A percentile compares a stretch with the other conserved stretches of the same genome.
phyloP scores from a whole-genome alignment of 2,113 vertebrate species.

The Benitochromis conjunctus region DNA sequence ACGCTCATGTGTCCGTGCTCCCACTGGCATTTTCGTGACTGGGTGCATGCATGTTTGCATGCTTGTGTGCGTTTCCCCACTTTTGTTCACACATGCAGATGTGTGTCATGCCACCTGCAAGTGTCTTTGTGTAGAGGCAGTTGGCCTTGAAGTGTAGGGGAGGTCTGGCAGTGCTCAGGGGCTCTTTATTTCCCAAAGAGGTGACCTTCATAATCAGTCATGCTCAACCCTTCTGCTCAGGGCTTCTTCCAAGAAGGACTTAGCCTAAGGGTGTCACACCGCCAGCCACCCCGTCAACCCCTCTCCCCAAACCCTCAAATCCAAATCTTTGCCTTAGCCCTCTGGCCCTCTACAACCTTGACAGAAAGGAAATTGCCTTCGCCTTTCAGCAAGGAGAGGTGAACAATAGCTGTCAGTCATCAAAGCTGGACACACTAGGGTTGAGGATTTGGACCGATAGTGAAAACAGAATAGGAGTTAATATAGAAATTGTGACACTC shows the following conservation, averaged over 20 bases:
- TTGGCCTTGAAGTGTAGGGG: background rate
- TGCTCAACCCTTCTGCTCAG: conserved; percentile 26
- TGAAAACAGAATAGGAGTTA: background rate
- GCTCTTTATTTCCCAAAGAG: conserved; percentile 6
- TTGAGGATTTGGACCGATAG: background rate
- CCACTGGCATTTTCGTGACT: background rate
- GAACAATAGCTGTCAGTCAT: conserved; percentile 41
- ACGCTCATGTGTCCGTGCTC: background rate
- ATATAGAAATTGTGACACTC: background rate
- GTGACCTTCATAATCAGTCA: conserved; percentile 55
- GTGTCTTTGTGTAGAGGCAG: background rate
- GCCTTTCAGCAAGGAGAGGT: conserved; percentile 45
- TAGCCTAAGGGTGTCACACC: conserved; percentile 16
- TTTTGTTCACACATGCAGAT: background rate
- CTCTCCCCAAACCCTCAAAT: background rate
- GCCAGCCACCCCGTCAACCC: background rate
- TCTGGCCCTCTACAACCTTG: background rate
- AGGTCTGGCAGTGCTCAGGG: background rate
- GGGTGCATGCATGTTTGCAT: background rate
- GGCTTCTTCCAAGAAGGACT: conserved; percentile 42
- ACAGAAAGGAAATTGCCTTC: conserved; percentile 28
- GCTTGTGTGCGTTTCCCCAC: background rate
- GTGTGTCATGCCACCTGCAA: background rate
- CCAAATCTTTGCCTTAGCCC: background rate
- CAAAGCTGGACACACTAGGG: background rate